Evolutionary conservation across 2,888 invertebrate genomes (phyloP).

Genomic region (Rotaria magnacalcarata): DNA sequence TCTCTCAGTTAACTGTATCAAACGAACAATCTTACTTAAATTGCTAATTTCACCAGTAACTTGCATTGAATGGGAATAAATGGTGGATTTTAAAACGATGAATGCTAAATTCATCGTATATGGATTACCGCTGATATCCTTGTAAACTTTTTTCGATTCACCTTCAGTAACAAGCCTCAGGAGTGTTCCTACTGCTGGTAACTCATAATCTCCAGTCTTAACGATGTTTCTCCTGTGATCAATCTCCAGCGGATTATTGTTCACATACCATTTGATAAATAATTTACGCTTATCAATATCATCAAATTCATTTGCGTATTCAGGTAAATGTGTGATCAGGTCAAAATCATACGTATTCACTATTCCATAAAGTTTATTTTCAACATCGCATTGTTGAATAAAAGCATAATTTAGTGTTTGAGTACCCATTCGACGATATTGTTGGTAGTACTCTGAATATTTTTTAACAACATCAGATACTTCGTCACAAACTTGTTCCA

Average conservation of each 20-base stretch:
- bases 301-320: neutral
- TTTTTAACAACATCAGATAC: neutral
- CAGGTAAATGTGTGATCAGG: neutral
- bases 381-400: neutral
- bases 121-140: neutral
- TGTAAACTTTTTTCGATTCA: neutral
- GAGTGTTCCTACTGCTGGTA: neutral
- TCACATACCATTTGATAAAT: neutral
- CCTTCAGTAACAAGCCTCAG: neutral
- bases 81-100: neutral
- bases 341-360: neutral
- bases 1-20: too few species aligned
- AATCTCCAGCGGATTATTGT: neutral
- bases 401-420: neutral
- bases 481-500: neutral
- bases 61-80: slow-evolving; percentile 23
- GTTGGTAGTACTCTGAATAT: neutral
- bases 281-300: neutral
- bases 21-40: neutral
- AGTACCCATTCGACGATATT: neutral
- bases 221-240: neutral
- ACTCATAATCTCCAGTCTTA: neutral
- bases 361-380: neutral
- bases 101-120: neutral
- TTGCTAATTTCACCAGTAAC: neutral